phyloP scores from a whole-genome alignment of 2,888 invertebrate species.

The Stegophylla sp. region DNA sequence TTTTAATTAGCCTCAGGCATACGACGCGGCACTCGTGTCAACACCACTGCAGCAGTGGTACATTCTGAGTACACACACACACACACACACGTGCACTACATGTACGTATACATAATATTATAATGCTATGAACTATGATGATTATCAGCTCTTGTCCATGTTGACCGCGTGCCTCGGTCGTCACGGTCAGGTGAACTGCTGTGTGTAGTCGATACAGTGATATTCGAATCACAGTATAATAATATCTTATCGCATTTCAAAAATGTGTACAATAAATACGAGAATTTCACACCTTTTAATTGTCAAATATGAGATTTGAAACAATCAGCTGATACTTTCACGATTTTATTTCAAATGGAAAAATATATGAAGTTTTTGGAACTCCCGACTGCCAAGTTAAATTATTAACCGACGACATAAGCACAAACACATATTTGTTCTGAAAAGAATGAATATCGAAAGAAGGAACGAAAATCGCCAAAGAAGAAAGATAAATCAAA shows the following conservation, averaged over 20 bases:
- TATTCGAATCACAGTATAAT: neutral
- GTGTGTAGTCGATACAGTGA: neutral
- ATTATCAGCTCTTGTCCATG: constrained; percentile 23
- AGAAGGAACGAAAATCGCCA: no score
- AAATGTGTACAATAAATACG: neutral
- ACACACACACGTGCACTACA: neutral
- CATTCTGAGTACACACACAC: neutral
- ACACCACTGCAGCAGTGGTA: neutral
- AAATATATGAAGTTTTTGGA: no score
- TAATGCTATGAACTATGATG: constrained; percentile 14
- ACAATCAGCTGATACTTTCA: no score
- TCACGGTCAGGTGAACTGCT: constrained; percentile 36
- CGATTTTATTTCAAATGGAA: no score
- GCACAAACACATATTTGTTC: no score
- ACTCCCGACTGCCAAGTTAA: no score
- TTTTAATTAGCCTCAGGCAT: constrained; percentile 42
- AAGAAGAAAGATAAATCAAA: no score
- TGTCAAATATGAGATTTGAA: no score
- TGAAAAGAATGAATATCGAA: no score
- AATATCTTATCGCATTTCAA: neutral
- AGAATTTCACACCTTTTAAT: no score
- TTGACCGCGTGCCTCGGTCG: constrained; percentile 29
- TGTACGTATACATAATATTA: neutral
- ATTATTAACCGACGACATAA: no score
- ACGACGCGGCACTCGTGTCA: constrained; percentile 42